Conservation (phyloP, 2,888 invertebrate species). For the Venusia cambrica region DNA sequence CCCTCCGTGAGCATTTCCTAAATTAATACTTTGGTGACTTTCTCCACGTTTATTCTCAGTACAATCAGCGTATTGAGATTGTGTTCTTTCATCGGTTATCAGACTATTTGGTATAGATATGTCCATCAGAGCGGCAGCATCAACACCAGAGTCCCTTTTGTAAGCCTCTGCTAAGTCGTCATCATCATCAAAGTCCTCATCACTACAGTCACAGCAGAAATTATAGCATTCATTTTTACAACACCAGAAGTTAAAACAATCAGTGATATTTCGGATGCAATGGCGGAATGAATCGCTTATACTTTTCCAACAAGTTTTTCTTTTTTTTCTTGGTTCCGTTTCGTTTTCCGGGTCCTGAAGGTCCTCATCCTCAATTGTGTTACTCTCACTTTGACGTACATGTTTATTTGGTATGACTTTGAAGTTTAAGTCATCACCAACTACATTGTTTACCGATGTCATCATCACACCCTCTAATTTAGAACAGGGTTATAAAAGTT, state of each 20-base stretch:
- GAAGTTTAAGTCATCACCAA: no score
- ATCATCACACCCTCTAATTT: no score
- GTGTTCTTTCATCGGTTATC: no score
- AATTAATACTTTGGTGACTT: slow-evolving; percentile 1
- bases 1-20: background rate
- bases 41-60: background rate
- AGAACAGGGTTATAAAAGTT: no score
- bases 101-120: no score
- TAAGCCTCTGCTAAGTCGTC: background rate
- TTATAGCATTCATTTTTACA: slow-evolving; percentile 15
- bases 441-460: no score
- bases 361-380: background rate
- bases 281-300: slow-evolving; percentile 3
- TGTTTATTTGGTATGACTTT: no score
- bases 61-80: background rate
- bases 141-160: background rate
- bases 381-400: no score
- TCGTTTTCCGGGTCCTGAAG: background rate
- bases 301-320: slow-evolving; percentile 11
- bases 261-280: slow-evolving; percentile 3
- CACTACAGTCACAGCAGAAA: slow-evolving; percentile 13
- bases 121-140: slow-evolving; percentile 1
- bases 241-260: slow-evolving; percentile 18
- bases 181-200: slow-evolving; percentile 7
- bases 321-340: slow-evolving; percentile 1